Evolutionary conservation across 2,888 invertebrate genomes (phyloP).

Genomic region (Halictus ligatus): DNA sequence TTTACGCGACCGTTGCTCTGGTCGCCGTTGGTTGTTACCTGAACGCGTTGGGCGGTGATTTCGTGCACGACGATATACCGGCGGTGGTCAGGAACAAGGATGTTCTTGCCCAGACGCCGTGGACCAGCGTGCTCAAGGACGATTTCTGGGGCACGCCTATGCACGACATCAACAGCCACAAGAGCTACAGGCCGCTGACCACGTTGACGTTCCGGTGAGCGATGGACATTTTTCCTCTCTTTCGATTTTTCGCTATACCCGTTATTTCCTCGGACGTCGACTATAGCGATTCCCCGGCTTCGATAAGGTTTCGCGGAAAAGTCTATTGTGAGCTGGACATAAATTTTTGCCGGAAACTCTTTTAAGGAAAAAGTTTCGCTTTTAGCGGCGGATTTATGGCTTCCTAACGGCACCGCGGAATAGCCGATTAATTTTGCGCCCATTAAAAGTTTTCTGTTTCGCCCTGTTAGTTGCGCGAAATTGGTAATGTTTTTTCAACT

Average conservation of each 20-base stretch:
- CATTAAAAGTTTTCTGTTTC: constrained; percentile 12
- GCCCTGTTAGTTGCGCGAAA: not conserved
- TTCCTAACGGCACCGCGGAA: not conserved
- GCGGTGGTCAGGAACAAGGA: constrained; percentile 93
- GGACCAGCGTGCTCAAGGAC: constrained; percentile 89
- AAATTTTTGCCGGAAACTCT: not conserved
- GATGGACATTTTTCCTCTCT: not conserved
- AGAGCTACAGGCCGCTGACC: constrained; percentile 94
- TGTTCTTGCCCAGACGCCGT: constrained; percentile 89
- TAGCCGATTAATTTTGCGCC: constrained; percentile 12
- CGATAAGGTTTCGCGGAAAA: not conserved
- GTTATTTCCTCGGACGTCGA: not conserved
- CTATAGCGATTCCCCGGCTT: not conserved
- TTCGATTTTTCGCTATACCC: not conserved
- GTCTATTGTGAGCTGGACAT: not conserved
- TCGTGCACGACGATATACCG: constrained; percentile 95
- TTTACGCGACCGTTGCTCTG: constrained; percentile 88
- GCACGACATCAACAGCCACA: constrained; percentile 93
- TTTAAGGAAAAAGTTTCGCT: constrained; percentile 21
- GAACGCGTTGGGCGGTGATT: constrained; percentile 91
- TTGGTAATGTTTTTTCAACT: not conserved
- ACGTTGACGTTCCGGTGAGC: constrained; percentile 93
- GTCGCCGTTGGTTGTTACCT: constrained; percentile 90
- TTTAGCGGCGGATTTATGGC: constrained; percentile 12
- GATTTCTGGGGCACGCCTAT: constrained; percentile 97